Base-by-base conservation (phyloP, 2,888 invertebrate species). In the Calameuta idolon region DNA sequence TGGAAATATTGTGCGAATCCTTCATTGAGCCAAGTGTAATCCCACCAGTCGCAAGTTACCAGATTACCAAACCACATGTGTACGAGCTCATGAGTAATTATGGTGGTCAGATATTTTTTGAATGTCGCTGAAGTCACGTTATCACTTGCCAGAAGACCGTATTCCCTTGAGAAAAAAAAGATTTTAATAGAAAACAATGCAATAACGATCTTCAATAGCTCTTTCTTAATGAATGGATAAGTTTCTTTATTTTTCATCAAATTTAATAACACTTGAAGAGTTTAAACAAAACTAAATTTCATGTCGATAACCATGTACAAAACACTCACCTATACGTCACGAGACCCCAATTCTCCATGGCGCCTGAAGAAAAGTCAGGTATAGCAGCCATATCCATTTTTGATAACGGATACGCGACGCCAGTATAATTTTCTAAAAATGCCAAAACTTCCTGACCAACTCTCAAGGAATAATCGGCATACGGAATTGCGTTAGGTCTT, bases 321-420 rank as follows among this genome's bases (percentile, higher is more conserved):
- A 9, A 55, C 1, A 23, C 5, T 85, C 86, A 94, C 95, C 93
- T 94, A 92, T 96, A 97, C 3, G 96, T 96, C 40, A 97, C 95
- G 73, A 98, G 91, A 9, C 98, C 98, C 98, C 98, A 98, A 89
- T 98, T 98, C 89, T 98, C 98, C 97, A 98, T 98, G 69, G 97
- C 98, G 34, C 96, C 96, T 81, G 96, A 95, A 40, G 94, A 93
- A 87, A 97, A 97, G 85, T 97, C 96, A 0, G 97, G 96, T 12
- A 98, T 94, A 0, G 97, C 97, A 1, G 96, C 95, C 82, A 96
- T 94, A 85, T 96, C 96, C 87, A 96, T 92, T 90, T 97, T 97
- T 0, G 93, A 93, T 34, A 94, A 74, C 69, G 85, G 85, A 69
- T 85, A 85, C 35, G 83, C 82, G 33, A 84, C 83, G 73, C 83